Evolutionary conservation across 1,140 invertebrate species (phyloP), one percentile per base, ranked within the genome.

Genomic region (Lepidurus couesii): DNA sequence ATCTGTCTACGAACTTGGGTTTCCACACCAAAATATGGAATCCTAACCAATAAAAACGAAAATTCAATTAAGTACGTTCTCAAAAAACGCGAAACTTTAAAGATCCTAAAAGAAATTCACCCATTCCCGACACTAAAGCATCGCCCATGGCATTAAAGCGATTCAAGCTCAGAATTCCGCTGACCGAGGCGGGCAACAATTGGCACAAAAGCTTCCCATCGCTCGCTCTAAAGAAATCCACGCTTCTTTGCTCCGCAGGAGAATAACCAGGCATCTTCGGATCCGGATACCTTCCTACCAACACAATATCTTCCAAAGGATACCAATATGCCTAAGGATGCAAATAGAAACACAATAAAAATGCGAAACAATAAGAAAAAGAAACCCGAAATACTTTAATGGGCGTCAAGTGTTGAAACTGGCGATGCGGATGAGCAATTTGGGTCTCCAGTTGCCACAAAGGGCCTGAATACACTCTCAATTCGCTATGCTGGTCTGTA

Each of bases 321-420:
- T 86, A 84, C 85, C 85, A 86, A 10, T 81, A 81, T 13, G 85
- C 85, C 84, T 86, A 77, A 3, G 82, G 75, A 78, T 34, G 45
- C 1, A 79, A 80, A 34, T 43, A 74, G 8, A 0, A 26, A 11
- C 75, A 77, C 47, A 21, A 65, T 16, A 75, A 7, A 78, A 81
- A 80, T 78, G 7, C n/a, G 21, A 42, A 47, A 11, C 13, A 65
- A 65, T 13, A n/a, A 21, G 53, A 65, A 13, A n/a, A 47, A 65
- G 21, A 75, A 74, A 76, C 78, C 65, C 53, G 42, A n/a, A 45
- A n/a, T 80, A 85, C 85, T 82, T 86, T 86, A 16, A 86, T 85
- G 11, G 84, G 85, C 24, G 85, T 85, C 1, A 86, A 79, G 80
- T 86, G 84, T 75, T 85, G 84, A 79, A 86, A 86, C 74, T 85